Evolutionary conservation across 1,140 invertebrate genomes (phyloP), one percentile per base, ranked within the genome.

Genomic region (Stegodyphus mimosarum): DNA sequence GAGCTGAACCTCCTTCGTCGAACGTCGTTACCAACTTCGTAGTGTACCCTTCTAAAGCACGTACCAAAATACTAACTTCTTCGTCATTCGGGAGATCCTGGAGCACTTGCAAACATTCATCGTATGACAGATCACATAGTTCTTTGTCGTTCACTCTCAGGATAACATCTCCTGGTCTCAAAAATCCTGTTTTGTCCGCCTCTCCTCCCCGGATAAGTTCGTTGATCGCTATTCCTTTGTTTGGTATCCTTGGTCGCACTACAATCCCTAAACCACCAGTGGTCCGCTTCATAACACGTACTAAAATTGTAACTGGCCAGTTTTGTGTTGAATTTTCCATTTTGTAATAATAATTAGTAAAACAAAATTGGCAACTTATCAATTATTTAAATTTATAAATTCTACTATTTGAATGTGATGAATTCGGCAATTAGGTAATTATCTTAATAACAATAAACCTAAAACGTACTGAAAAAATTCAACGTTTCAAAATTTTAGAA

Each of bases 101-200:
- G 7, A 88, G 73, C 6, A 79, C 60, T 64, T 87, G 72, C 10
- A 87, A 49, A 18, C 86, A 88, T 76, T 88, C 72, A n/a, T 88
- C 86, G 67, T 87, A 88, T 7, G 83, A 72, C 64, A 83, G 60
- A n/a, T 74, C 53, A 4, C 83, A 70, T 18, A 88, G n/a, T 67
- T 88, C 88, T 33, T 60, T 18, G 13, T 86, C 71, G 71, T 88
- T 87, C 5, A 88, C 87, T 18, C 74, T 73, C 6, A 88, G 64
- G 11, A 88, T 88, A 5, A 85, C 52, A 70, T 88, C 88, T 15
- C 88, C 88, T 48, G 81, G 81, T 69, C 73, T 48, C 11, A 88
- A 51, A 48, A 87, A 77, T 64, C 88, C 87, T 11, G 55, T 78
- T n/a, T 86, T 81, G 60, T 87, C 78, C 1, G 87, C 88, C 33